Evolutionary conservation across 2,888 invertebrate species (phyloP), one percentile per base, ranked within the genome.

Genomic region (Acrocera orbiculus): DNA sequence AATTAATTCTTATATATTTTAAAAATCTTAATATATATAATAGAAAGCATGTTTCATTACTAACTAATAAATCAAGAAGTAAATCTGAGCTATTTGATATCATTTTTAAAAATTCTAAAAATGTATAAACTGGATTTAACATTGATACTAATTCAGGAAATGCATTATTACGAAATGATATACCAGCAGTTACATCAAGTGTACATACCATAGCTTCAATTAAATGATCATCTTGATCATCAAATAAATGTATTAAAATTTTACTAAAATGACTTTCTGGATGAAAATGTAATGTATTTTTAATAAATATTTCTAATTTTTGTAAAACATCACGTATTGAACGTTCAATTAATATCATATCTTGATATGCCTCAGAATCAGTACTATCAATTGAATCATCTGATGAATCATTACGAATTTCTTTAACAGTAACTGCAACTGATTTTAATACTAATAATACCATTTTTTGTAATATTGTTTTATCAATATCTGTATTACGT

Each of bases 161-260:
- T 37, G 80, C 73, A 1, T 79, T 76, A 49, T 81, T 80, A 32
- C 82, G 70, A 52, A 81, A 80, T 16, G 80, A 80, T 36, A 87
- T 75, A 25, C 85, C 86, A 16, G 80, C 76, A 1, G 81, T 83
- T 28, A 87, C 85, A 56, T 89, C 87, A 30, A 89, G 59, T 23
- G 83, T 82, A 54, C 87, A 87, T 6, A 89, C 81, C 86, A 89
- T 86, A 4, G 85, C 79, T 63, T 89, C 89, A 37, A 89, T 81
- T 45, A 89, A 62, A 49, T 82, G 83, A 58, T 89, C 89, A 51
- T 89, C 87, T 55, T 89, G 87, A 58, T 89, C 86, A 47, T 80
- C 79, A 50, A 89, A 87, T 36, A 89, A 62, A 54, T 82, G 81
- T 37, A 87, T 80, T 32, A 89, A 67, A 68, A 87, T 81, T 60